Base-by-base conservation (phyloP, 2,888 invertebrate genomes). In the Drosophila multiciliata region DNA sequence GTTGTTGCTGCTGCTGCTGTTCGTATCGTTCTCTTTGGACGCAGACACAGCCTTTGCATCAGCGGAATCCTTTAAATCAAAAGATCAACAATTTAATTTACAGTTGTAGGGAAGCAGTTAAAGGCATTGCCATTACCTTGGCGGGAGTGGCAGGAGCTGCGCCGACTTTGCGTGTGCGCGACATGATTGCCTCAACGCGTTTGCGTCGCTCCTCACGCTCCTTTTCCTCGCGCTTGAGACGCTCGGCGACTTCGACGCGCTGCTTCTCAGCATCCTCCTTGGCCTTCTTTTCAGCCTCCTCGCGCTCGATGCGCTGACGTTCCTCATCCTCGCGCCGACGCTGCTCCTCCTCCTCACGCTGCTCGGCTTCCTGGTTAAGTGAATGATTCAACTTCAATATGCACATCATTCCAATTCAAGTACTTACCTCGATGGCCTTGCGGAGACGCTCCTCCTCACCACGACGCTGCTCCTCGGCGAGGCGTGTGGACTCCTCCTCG, bases 131-230 rank as follows among this genome's bases (percentile, higher is more conserved):
- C 79, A 92, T 93, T 80, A 93, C 93, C 89, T 93, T 93, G 55
- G 90, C 84, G 68, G 93, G 92, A 53, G 93, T 93, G 72, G 73
- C 74, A 32, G 75, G 73, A 33, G 80, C 63, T 26, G 85, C 75
- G 48, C 82, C 90, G 17, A 80, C 88, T 75, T 91, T 92, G 66
- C 98, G 94, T n/a, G 98, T 98, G 89, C 98, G 94, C 62, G 96
- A 95, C 98, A 98, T 98, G 90, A 98, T 98, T 65, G 97, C 97
- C 93, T 98, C 98, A 32, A 98, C 98, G 67, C 98, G 95, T 93
- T 97, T 98, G 88, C 98, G 96, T 89, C 98, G 94, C 69, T 96
- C 97, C 88, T 97, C 95, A 67, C 98, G 94, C 92, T 98, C 98
- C 91, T 96, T 96, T 93, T 98, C 98, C 92, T 98, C 98, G 81